Conservation (phyloP, 2,888 invertebrate species). For the Apantesis nais region DNA sequence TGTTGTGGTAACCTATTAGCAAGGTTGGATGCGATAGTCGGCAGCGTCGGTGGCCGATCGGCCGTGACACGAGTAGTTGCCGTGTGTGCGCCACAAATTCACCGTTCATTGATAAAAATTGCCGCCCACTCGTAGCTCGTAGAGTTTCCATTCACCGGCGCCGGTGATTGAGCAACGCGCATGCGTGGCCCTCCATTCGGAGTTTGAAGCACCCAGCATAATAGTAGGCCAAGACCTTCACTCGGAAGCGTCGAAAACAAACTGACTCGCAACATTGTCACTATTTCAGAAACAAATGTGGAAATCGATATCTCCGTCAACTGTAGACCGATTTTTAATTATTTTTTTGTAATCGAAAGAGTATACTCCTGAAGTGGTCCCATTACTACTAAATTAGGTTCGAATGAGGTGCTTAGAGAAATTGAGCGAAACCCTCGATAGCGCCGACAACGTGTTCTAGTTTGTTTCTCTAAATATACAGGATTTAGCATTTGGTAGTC, state of each 20-base stretch:
- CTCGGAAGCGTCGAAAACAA: slow-evolving; percentile 47
- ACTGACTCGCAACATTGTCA: slow-evolving; percentile 59
- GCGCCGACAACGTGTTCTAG: no score
- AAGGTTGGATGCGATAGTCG: slow-evolving; percentile 59
- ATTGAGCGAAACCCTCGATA: no score
- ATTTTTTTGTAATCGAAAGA: no score
- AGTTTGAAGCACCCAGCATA: slow-evolving; percentile 36
- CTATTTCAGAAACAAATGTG: background rate
- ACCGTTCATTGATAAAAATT: slow-evolving; percentile 84
- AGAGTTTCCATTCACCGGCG: slow-evolving; percentile 82
- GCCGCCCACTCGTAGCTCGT: slow-evolving; percentile 72
- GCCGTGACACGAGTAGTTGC: slow-evolving; percentile 76
- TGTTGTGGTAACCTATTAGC: slow-evolving; percentile 80
- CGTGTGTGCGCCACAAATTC: slow-evolving; percentile 80
- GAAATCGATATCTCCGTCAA: no score
- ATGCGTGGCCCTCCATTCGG: slow-evolving; percentile 59
- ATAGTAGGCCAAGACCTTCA: slow-evolving; percentile 62
- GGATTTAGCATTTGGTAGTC: no score
- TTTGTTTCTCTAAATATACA: no score
- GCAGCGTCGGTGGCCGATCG: slow-evolving; percentile 53
- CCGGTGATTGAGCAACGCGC: slow-evolving; percentile 76
- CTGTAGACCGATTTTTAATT: no score
- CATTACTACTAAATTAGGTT: no score
- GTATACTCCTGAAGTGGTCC: no score
- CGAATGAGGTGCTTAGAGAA: no score